Evolutionary conservation across 2,888 invertebrate genomes (phyloP), one percentile per base, ranked within the genome.

Genomic region (Helobdella robusta): DNA sequence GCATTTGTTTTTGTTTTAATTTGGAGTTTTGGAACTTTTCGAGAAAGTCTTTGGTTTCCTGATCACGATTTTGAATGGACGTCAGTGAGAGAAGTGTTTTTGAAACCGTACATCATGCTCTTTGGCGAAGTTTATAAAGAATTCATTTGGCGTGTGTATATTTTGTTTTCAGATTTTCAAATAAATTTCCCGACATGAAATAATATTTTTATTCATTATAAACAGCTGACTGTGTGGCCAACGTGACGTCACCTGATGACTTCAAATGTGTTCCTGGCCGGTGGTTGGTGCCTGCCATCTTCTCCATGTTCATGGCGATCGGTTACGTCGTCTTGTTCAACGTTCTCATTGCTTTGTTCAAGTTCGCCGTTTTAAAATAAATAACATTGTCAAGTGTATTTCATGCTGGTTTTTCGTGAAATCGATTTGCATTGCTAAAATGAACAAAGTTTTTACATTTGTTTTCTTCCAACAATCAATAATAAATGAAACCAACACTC

Each of bases 21-120:
- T 72, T 90, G 94, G 88, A 91, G 94, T 72, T 98, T 97, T 77
- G 97, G 97, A 11, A 91, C 97, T 8, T 88, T 92, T 68, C 84
- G 95, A 59, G 95, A 97, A 81, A 89, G 94, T 2, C 91, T 98
- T 75, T 84, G 92, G 64, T 88, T 86, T 78, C 97, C 95, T 0
- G 85, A 93, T 75, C 85, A 87, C 72, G 88, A 90, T 73, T 88
- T 92, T 30, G 86, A 87, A 74, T 95, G 94, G 93, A 83, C 84
- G 72, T 85, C 93, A 66, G 71, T 91, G 54, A 84, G 91, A 81
- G 89, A 94, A 81, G 91, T 95, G 70, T 93, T 93, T 83, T 88
- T 87, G 82, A 91, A 95, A 81, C 97, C 83, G 2, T 98, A 98
- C 81, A 97, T 95, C 83, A 98, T 97, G 97, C 85, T 98, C 80